These are phyloP conservation scores for Drosophila suzukii DNA, from an alignment of 1,140 invertebrate genomes.

Conservation along the genomic window DNA sequence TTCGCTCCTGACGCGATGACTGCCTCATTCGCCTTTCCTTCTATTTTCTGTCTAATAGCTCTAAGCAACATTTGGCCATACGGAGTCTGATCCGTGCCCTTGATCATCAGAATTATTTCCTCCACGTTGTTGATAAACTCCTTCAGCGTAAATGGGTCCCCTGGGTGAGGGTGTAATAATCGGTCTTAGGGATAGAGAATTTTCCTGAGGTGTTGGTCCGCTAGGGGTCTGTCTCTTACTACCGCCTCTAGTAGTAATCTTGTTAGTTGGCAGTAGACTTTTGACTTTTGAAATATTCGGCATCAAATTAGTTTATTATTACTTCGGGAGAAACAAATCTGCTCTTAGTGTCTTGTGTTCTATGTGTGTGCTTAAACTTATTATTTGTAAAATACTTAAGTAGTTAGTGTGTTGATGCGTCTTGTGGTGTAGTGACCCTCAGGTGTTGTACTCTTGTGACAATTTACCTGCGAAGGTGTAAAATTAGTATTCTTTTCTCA, in stretches of 20 bases:
- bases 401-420: not conserved
- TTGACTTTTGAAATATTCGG: not conserved
- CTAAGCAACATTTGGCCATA: not conserved
- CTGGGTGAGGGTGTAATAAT: too few species aligned
- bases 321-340: not conserved
- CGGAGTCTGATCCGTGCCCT: not conserved
- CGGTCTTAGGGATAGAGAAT: not conserved
- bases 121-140: not conserved
- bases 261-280: not conserved
- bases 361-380: not conserved
- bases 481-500: not conserved
- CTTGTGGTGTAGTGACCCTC: not conserved
- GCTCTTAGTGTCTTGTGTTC: too few species aligned
- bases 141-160: not conserved
- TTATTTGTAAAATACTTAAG: not conserved
- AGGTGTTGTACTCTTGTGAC: not conserved
- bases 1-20: not conserved
- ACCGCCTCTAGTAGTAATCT: not conserved
- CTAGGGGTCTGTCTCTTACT: not conserved
- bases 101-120: not conserved
- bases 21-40: conserved; percentile 1
- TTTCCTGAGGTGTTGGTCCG: not conserved
- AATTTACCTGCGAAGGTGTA: not conserved
- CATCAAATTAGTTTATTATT: conserved; percentile 1
- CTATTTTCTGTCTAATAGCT: not conserved